These are phyloP conservation scores for Selenia dentaria DNA, from an alignment of 2,888 invertebrate species.

Conservation along the genomic window DNA sequence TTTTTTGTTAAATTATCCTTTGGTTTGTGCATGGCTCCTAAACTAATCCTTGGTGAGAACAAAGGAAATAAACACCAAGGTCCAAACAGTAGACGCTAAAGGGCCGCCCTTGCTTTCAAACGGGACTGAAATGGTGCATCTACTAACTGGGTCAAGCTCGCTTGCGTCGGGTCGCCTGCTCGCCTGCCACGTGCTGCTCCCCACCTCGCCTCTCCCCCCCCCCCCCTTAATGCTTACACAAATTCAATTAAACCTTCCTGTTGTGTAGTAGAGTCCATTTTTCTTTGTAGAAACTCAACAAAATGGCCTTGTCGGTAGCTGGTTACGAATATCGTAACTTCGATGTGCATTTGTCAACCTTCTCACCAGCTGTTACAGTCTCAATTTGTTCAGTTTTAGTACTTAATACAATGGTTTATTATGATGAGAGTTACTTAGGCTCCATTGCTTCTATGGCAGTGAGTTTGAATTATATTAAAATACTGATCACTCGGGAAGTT, in stretches of 20 bases:
- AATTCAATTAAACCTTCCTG: slow-evolving; percentile 41
- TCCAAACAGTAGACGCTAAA: slow-evolving; percentile 50
- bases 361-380: slow-evolving; percentile 44
- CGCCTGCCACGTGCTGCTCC: slow-evolving; percentile 68
- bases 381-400: slow-evolving; percentile 38
- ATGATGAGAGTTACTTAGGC: slow-evolving; percentile 33
- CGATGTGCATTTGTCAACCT: slow-evolving; percentile 45
- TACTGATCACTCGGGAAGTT: slow-evolving; percentile 45
- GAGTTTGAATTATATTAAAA: slow-evolving; percentile 46
- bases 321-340: slow-evolving; percentile 43
- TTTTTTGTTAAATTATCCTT: neutral
- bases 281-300: slow-evolving; percentile 35
- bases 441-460: slow-evolving; percentile 41
- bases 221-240: slow-evolving; percentile 28
- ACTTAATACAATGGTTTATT: slow-evolving; percentile 48
- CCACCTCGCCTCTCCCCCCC: slow-evolving; percentile 40
- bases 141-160: slow-evolving; percentile 80
- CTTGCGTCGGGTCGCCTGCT: slow-evolving; percentile 64
- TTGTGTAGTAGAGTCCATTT: slow-evolving; percentile 47
- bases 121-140: slow-evolving; percentile 78
- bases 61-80: slow-evolving; percentile 42
- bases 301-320: slow-evolving; percentile 58
- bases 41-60: slow-evolving; percentile 30
- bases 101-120: slow-evolving; percentile 69
- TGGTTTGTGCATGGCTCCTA: slow-evolving; percentile 12